Percentiles rank a stretch among this genome's conserved stretches.
Conservation (phyloP, 2,888 invertebrate genomes). For the Phrixothrix hirtus region DNA sequence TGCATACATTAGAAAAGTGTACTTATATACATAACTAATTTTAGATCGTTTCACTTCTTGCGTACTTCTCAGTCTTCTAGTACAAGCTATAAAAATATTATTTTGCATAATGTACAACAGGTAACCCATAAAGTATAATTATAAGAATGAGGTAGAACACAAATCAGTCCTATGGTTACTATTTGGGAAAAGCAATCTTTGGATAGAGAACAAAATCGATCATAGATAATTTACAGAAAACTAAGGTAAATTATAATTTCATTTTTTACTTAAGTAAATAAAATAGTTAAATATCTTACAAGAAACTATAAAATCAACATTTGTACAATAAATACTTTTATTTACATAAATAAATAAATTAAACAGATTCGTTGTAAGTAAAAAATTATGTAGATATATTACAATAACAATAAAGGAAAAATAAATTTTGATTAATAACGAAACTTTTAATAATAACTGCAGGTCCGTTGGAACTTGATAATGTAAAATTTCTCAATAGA, state of each 20-base stretch:
- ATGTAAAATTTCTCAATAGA: not conserved
- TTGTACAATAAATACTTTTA: slow-evolving; percentile 33
- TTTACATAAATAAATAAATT: too few species aligned
- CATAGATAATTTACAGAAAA: not conserved
- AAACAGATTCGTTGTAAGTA: too few species aligned
- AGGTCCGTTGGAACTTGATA: not conserved
- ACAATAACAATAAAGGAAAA: too few species aligned
- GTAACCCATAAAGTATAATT: slow-evolving; percentile 51
- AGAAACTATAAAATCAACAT: slow-evolving; percentile 17
- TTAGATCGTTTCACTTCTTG: not conserved
- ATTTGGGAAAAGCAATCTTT: slow-evolving; percentile 31
- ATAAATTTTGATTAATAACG: too few species aligned
- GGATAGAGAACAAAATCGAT: slow-evolving; percentile 21
- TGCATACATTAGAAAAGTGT: too few species aligned
- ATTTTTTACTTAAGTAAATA: too few species aligned
- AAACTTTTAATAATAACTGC: too few species aligned
- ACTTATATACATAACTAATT: too few species aligned
- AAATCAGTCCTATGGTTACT: slow-evolving; percentile 54
- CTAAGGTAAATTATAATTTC: too few species aligned
- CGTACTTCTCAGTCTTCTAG: slow-evolving; percentile 21
- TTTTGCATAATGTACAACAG: slow-evolving; percentile 24
- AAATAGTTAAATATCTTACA: too few species aligned
- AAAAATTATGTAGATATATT: too few species aligned
- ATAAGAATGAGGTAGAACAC: slow-evolving; percentile 55
- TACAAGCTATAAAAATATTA: slow-evolving; percentile 10